These are phyloP conservation scores for Exephanes ischioxanthus DNA, from an alignment of 2,888 invertebrate species.

Conservation along the genomic window DNA sequence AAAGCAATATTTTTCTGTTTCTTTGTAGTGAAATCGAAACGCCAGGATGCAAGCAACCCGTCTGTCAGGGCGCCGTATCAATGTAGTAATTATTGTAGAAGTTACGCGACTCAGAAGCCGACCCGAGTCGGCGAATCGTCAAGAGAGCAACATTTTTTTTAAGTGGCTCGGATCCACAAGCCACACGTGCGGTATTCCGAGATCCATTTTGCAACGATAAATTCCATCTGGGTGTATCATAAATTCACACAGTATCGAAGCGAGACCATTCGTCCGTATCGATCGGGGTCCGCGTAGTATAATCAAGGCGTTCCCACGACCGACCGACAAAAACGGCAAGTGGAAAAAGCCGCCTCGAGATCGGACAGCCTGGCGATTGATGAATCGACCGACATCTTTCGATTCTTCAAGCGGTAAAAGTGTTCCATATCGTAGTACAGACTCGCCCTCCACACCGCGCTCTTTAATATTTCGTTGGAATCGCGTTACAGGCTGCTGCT, in stretches of 20 bases:
- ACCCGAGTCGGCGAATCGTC: neutral
- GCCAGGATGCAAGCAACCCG: too few relatives aligned
- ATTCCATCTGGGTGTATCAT: neutral
- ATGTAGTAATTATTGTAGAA: neutral
- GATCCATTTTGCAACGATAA: neutral
- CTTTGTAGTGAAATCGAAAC: too few relatives aligned
- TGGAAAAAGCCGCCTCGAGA: neutral
- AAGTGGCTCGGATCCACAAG: too few relatives aligned
- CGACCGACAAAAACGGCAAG: constrained; percentile 5
- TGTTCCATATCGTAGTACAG: constrained; percentile 20
- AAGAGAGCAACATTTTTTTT: neutral
- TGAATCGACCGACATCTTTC: constrained; percentile 15
- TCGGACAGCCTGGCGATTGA: neutral
- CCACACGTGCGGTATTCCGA: neutral
- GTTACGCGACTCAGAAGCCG: neutral
- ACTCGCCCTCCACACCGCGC: neutral
- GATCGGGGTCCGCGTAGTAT: neutral
- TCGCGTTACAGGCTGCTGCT: constrained; percentile 7
- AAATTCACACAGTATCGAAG: neutral
- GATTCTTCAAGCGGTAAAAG: constrained; percentile 32
- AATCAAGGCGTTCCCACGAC: constrained; percentile 11
- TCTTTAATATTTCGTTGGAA: constrained; percentile 21
- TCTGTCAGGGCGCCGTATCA: neutral
- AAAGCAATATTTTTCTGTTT: too few relatives aligned
- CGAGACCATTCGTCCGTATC: neutral